Conservation (phyloP, 2,113 vertebrate species). For the Pleuronectes platessa region DNA sequence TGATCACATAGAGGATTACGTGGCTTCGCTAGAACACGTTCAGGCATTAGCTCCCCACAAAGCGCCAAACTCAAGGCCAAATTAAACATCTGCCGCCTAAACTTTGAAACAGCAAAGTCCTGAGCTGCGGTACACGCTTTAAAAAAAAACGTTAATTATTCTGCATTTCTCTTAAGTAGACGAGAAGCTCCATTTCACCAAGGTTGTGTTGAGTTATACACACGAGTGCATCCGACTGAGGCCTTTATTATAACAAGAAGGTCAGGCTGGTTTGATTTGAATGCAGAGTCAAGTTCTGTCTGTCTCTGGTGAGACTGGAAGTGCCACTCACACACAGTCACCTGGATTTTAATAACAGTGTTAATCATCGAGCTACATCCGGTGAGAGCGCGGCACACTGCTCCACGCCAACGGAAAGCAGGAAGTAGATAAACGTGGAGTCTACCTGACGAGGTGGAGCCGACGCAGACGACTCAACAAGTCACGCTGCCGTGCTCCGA, state of each 20-base stretch:
- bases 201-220: not conserved
- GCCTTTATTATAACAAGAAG: constrained; percentile 16
- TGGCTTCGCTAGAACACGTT: constrained; percentile 67
- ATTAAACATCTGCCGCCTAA: constrained; percentile 56
- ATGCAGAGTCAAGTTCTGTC: not conserved
- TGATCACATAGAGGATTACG: constrained; percentile 78
- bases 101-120: constrained; percentile 48
- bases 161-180: not conserved
- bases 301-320: not conserved
- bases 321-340: not conserved
- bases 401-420: not conserved
- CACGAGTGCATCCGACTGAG: not conserved
- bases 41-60: constrained; percentile 66
- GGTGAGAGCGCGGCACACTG: not conserved
- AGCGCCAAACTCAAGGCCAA: constrained; percentile 54
- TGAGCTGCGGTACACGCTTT: not conserved
- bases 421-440: not conserved
- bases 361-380: constrained; percentile 16
- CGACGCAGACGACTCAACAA: not conserved
- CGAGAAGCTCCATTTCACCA: not conserved
- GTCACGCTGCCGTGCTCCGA: not conserved
- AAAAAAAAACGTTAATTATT: not conserved
- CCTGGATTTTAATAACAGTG: not conserved
- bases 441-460: not conserved
- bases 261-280: constrained; percentile 7